Conservation (phyloP, 2,888 invertebrate genomes). For the Oligia fasciuncula region DNA sequence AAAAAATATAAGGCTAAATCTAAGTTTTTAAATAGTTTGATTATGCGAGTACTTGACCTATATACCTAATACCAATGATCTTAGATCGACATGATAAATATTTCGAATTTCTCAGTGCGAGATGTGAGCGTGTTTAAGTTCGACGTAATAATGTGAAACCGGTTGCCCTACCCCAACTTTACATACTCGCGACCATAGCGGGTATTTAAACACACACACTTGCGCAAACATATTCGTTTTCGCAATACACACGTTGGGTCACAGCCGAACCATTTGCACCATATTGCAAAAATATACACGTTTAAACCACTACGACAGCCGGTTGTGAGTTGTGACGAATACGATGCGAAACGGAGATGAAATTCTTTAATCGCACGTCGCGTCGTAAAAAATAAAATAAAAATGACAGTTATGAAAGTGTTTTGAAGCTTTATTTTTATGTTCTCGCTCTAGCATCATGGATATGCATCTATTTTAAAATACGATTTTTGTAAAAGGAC, state of each 20-base stretch:
- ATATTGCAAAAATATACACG: conserved; percentile 54
- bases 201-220: conserved; percentile 56
- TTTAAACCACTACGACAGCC: conserved; percentile 12
- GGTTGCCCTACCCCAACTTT: conserved; percentile 60
- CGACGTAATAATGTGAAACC: conserved; percentile 58
- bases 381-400: conserved; percentile 30
- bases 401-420: conserved; percentile 61
- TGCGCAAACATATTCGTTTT: conserved; percentile 61
- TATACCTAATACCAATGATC: conserved; percentile 38
- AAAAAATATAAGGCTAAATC: neutral
- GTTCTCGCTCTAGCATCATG: conserved; percentile 28
- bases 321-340: conserved; percentile 14
- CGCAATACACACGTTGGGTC: conserved; percentile 47
- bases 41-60: conserved; percentile 42
- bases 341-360: conserved; percentile 6
- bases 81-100: conserved; percentile 26
- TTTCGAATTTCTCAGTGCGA: conserved; percentile 28
- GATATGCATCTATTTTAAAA: conserved; percentile 18
- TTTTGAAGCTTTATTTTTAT: conserved; percentile 31
- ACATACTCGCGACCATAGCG: conserved; percentile 51
- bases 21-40: conserved; percentile 3
- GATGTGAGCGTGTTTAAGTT: conserved; percentile 41
- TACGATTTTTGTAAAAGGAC: conserved; percentile 7
- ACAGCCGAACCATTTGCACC: conserved; percentile 49
- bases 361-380: conserved; percentile 20